Evolutionary conservation across 2,113 vertebrate genomes (phyloP), one percentile per base, ranked within the genome.

Genomic region (Bubalus kerabau): DNA sequence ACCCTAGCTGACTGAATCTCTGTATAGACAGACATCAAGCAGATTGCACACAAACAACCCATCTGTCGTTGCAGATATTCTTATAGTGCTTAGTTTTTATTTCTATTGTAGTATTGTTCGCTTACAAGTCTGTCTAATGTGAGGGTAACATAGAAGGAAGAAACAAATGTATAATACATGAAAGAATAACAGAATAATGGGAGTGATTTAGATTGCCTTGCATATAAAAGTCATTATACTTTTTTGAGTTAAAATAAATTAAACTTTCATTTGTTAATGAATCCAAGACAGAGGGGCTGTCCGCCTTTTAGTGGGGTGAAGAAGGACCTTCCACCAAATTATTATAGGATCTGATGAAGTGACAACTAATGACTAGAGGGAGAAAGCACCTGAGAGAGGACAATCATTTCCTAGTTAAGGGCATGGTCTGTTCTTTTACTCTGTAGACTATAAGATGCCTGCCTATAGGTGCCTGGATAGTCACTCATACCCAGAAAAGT

Each of bases 381-480:
- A 3, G 16, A 40, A 62, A n/a, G 4, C 7, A 50, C 4, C 1
- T 30, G 15, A 21, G 71, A 46, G 11, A 95, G 7, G 16, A 40
- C 2, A 56, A 12, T 48, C 2, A 36, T 91, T 85, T 93, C 30
- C 43, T 57, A 24, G 14, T 87, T 90, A 78, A 46, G 14, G n/a
- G 4, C 15, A 82, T 57, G 3, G 67, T 11, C 26, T 83, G 46
- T 56, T 80, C 17, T 43, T 89, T 11, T 14, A 12, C n/a, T 86
- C 8, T 59, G 46, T 46, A 81, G n/a, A 32, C 30, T 36, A 36
- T 40, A 40, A 57, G 54, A 62, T 71, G 30, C 26, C 8, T 19
- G 4, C 6, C 8, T 3, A 2, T 3, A 17, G 15, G 23, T 28
- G 1, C 11, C 8, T 17, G 4, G 9, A 11, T 4, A 3, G 48